phyloP scores from a whole-genome alignment of 2,113 vertebrate genomes.

The Xenus cinereus region DNA sequence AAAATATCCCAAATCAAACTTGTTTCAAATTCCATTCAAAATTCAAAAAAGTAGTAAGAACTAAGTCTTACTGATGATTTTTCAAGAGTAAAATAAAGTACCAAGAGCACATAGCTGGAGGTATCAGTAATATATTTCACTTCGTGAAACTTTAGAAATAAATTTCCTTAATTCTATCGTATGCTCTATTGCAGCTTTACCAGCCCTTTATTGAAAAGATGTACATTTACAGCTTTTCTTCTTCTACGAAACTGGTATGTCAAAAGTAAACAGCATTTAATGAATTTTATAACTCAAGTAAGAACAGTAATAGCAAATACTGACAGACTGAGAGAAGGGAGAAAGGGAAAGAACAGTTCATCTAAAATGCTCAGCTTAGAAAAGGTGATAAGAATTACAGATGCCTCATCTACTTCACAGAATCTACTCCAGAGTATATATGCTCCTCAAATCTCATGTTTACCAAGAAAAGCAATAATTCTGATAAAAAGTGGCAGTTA shows the following conservation, averaged over 20 bases:
- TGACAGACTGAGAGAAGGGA: neutral
- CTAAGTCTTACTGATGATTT: neutral
- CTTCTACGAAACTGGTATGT: neutral
- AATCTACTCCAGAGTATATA: neutral
- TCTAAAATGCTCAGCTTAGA: neutral
- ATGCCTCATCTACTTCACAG: neutral
- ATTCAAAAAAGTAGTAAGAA: neutral
- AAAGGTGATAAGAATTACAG: neutral
- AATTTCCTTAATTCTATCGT: rapidly evolving
- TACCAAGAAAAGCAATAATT: neutral
- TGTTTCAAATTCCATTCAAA: neutral
- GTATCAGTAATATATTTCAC: neutral
- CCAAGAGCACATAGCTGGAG: neutral
- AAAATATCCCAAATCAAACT: neutral
- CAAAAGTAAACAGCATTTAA: neutral
- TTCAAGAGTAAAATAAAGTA: neutral
- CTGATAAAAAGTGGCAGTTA: neutral
- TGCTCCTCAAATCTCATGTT: neutral
- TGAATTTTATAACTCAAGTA: neutral
- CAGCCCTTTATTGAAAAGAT: neutral
- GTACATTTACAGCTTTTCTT: neutral
- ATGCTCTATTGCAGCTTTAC: neutral
- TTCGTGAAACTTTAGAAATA: neutral
- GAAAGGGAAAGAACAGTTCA: neutral
- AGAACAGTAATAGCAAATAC: neutral